Evolutionary conservation across 1,140 invertebrate genomes (phyloP), one percentile per base, ranked within the genome.

Genomic region (Drosophila pseudoananassae): DNA sequence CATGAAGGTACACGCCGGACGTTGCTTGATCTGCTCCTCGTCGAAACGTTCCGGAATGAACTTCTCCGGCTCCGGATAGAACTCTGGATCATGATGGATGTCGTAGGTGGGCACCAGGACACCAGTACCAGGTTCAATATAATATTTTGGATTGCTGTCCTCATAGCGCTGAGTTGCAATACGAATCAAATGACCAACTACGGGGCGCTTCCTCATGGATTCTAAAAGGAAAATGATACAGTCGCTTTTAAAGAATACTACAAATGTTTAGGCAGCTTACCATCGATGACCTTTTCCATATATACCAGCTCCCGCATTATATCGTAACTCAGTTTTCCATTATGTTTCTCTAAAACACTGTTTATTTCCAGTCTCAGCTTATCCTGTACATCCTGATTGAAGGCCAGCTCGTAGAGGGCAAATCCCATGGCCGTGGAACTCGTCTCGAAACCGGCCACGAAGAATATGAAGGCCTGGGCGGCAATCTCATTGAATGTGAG

Each of bases 171-270:
- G 52, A 2, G 70, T 93, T 33, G 94, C 93, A 20, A 91, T 66
- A 50, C 95, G 92, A 64, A 94, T 93, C 7, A 95, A 77, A n/a
- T 93, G 85, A 5, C 93, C 92, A 46, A 94, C 85, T 0, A 94
- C 93, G 36, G 95, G 94, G 84, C 95, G 94, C 63, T 94, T 93
- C 9, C 95, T 92, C 66, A 96, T 82, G 0, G 95, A 94, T 92
- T 95, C 95, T 89, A 17, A 1, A 8, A 10, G 1, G 1, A 12
- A 14, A 56, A 4, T 0, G 12, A n/a, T 17, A 3, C 9, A 2
- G 3, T 52, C 47, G 3, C 4, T 9, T 15, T 46, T 3, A 3
- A 3, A 5, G 2, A 10, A 14, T 8, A 49, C 3, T 14, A 0
- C n/a, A 23, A 29, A 12, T 7, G 2, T 25, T 17, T 3, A 15